Conservation (phyloP, 2,113 vertebrate genomes). For the Gallinago paraguaiae region DNA sequence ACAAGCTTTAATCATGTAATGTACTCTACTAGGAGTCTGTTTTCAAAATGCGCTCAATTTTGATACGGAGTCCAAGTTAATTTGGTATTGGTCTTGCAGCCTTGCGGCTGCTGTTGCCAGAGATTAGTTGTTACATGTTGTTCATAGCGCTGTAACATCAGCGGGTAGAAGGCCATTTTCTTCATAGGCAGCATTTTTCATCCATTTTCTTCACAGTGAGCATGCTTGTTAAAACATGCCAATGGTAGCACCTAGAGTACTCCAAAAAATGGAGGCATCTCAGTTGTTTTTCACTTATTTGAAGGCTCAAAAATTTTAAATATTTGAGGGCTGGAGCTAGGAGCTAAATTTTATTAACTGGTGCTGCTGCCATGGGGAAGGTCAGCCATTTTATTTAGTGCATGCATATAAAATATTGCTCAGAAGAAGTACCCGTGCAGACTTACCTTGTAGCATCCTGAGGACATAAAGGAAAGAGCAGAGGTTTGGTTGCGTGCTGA, state of each 20-base stretch:
- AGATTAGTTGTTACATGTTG: fast-evolving
- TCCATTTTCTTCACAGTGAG: background rate
- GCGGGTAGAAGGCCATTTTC: background rate
- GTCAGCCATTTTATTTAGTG: background rate
- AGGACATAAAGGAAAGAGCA: background rate
- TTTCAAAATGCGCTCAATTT: background rate
- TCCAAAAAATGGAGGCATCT: background rate
- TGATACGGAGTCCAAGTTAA: background rate
- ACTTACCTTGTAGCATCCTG: background rate
- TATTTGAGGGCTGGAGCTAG: background rate
- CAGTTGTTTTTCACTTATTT: background rate
- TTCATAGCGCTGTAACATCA: background rate
- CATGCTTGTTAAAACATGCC: background rate
- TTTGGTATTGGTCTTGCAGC: background rate
- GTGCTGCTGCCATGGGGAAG: background rate
- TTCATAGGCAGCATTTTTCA: background rate
- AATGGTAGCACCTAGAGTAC: background rate
- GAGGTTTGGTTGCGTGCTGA: background rate
- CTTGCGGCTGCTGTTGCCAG: background rate
- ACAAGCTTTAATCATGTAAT: background rate
- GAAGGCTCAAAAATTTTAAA: background rate
- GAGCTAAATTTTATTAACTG: background rate
- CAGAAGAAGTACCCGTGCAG: background rate
- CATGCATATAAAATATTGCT: background rate
- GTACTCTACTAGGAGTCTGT: background rate